phyloP scores from a whole-genome alignment of 2,888 invertebrate species.

The Dioctria rufipes region DNA sequence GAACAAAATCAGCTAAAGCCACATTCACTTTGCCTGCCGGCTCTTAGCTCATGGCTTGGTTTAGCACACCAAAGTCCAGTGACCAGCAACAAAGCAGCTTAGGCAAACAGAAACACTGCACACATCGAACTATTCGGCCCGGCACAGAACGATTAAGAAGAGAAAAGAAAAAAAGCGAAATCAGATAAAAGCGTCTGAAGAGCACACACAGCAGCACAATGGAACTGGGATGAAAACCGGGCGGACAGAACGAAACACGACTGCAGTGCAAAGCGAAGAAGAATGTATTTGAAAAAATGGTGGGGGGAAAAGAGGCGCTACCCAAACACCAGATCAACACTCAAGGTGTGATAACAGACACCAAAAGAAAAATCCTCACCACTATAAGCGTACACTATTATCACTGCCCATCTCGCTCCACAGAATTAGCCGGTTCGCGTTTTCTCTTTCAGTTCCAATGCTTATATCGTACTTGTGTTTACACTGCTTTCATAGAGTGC shows the following conservation, averaged over 20 bases:
- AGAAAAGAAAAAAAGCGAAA: conserved; percentile 32
- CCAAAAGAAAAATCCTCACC: conserved; percentile 55
- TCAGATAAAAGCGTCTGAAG: conserved; percentile 37
- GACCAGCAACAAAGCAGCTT: background rate
- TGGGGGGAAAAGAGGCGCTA: conserved; percentile 52
- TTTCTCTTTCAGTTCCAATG: background rate
- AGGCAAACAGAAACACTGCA: background rate
- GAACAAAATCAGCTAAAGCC: background rate
- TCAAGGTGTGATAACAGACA: conserved; percentile 68
- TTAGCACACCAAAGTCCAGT: background rate
- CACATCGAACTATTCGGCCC: background rate
- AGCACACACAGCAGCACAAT: conserved; percentile 40
- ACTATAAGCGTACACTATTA: conserved; percentile 39
- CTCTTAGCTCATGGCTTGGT: background rate
- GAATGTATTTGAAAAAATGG: conserved; percentile 6
- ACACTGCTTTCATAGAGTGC: conserved; percentile 37
- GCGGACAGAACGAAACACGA: conserved; percentile 28
- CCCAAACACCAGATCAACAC: conserved; percentile 68
- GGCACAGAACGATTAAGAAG: background rate
- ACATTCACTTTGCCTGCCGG: background rate
- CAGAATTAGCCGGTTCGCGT: background rate
- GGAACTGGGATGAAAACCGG: conserved; percentile 14
- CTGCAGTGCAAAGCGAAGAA: background rate
- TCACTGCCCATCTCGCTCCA: conserved; percentile 20
- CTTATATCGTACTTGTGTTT: conserved; percentile 11